A percentile compares a stretch with the other conserved stretches of the same genome.
These are phyloP conservation scores for Eremobia ochroleuca DNA, from an alignment of 2,888 invertebrate species.

Conservation along the genomic window DNA sequence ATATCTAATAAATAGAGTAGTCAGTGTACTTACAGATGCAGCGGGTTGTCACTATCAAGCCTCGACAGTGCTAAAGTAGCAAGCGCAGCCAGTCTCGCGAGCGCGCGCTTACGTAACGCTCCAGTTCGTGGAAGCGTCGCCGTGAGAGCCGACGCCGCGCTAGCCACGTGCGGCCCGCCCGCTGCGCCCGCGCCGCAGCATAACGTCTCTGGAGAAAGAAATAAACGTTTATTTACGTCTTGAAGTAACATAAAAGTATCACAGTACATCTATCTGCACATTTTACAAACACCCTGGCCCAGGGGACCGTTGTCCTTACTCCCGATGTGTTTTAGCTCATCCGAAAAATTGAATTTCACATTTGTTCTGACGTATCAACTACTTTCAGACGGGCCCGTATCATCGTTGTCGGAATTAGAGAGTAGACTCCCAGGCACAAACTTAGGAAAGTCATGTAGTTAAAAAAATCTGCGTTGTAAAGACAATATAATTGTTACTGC, in stretches of 20 bases:
- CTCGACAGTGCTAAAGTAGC: constrained; percentile 80
- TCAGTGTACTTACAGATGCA: constrained; percentile 80
- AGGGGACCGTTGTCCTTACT: not conserved
- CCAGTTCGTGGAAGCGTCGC: constrained; percentile 81
- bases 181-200: constrained; percentile 84
- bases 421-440: not conserved
- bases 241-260: not conserved
- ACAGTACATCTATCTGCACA: not conserved
- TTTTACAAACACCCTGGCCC: not conserved
- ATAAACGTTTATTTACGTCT: not conserved
- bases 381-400: too few species aligned
- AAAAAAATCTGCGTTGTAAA: not conserved
- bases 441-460: too few species aligned
- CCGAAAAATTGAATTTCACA: too few species aligned
- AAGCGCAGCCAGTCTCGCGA: constrained; percentile 83
- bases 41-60: constrained; percentile 82
- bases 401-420: too few species aligned
- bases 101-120: constrained; percentile 80
- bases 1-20: not conserved
- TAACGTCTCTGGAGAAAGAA: constrained; percentile 76
- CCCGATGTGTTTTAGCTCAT: too few species aligned
- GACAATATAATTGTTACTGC: not conserved
- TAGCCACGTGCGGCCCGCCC: constrained; percentile 70
- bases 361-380: too few species aligned
- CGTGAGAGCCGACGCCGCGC: constrained; percentile 75